Evolutionary conservation across 2,113 vertebrate genomes (phyloP).

Genomic region (Centropus bengalensis): DNA sequence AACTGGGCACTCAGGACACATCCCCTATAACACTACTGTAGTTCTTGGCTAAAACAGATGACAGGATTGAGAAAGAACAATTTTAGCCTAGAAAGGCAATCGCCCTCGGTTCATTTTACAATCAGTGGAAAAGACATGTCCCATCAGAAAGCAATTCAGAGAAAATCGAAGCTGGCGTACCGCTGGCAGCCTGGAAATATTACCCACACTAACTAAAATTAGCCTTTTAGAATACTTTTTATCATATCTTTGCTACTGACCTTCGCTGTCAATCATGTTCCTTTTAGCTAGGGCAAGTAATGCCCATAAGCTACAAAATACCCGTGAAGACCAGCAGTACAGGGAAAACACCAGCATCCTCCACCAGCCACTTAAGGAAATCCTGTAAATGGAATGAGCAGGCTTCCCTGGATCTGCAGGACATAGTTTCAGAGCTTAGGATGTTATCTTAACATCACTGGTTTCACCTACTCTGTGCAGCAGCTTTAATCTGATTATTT

Average conservation of each 20-base stretch:
- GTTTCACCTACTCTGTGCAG: not conserved
- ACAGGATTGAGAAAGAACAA: not conserved
- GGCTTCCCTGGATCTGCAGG: not conserved
- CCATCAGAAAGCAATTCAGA: constrained; percentile 6
- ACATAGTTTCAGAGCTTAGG: not conserved
- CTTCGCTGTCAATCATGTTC: constrained; percentile 10
- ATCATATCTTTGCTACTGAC: constrained; percentile 16
- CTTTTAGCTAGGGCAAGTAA: constrained; percentile 12
- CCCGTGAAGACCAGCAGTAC: not conserved
- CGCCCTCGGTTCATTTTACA: not conserved
- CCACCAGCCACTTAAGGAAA: not conserved
- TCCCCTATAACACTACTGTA: not conserved
- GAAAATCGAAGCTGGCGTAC: not conserved
- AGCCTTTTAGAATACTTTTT: constrained; percentile 48
- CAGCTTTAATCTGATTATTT: not conserved
- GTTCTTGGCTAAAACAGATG: not conserved
- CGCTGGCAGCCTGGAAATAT: constrained; percentile 13
- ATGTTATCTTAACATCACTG: not conserved
- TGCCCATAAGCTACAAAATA: not conserved
- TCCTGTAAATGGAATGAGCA: not conserved
- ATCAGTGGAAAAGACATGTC: not conserved
- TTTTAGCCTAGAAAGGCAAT: not conserved
- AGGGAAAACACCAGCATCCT: not conserved
- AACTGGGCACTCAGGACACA: fast-evolving
- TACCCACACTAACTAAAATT: constrained; percentile 57